Percentiles rank a stretch among this genome's conserved stretches.
phyloP scores from a whole-genome alignment of 2,113 vertebrate genomes.

The Elephantulus edwardii region DNA sequence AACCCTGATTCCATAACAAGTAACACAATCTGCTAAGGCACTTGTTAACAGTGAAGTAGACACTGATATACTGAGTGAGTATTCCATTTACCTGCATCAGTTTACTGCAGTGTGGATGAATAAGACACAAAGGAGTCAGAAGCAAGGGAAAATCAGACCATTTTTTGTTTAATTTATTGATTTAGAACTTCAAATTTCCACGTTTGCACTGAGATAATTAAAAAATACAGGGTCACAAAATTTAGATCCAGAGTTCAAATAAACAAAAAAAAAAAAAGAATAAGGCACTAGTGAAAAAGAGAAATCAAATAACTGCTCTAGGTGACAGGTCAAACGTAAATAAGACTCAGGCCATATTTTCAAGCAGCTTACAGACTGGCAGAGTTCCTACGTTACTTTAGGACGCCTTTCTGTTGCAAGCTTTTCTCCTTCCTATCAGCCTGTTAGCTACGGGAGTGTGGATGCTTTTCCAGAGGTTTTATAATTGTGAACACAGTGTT shows the following conservation, averaged over 20 bases:
- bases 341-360: background rate
- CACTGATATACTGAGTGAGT: background rate
- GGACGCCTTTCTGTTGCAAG: background rate
- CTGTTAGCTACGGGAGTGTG: background rate
- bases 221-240: background rate
- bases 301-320: background rate
- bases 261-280: too few relatives aligned
- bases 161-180: background rate
- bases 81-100: background rate
- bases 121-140: background rate
- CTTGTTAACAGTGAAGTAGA: background rate
- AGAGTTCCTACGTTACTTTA: background rate
- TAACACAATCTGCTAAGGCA: background rate
- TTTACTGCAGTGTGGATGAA: rapidly evolving
- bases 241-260: background rate
- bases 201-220: background rate
- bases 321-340: rapidly evolving
- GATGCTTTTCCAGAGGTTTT: background rate
- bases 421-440: background rate
- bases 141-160: background rate
- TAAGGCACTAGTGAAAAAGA: too few relatives aligned
- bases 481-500: background rate
- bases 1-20: background rate
- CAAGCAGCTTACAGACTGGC: background rate
- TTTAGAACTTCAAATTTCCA: background rate